These are phyloP conservation scores for Paralichthys olivaceus DNA, from an alignment of 2,113 vertebrate genomes.

Conservation along the genomic window DNA sequence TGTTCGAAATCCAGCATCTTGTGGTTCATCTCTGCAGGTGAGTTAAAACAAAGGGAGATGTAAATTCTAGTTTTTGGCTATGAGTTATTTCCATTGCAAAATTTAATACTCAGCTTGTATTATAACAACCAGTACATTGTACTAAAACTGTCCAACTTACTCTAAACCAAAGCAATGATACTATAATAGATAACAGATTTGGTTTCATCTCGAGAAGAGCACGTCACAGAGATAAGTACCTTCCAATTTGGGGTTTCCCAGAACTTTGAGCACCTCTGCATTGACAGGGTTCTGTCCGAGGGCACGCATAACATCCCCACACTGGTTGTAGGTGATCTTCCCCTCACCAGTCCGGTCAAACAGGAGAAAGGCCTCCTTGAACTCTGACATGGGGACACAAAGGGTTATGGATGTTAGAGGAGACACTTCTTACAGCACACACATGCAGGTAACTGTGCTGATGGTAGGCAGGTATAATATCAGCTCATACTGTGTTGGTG, in stretches of 20 bases:
- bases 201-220: neutral
- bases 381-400: conserved; percentile 81
- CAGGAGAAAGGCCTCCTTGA: conserved; percentile 92
- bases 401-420: neutral
- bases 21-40: conserved; percentile 87
- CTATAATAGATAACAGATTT: neutral
- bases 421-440: too few relatives aligned
- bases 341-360: conserved; percentile 91
- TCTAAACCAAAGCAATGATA: neutral
- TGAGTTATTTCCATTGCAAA: too few relatives aligned
- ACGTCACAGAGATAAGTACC: conserved; percentile 66
- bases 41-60: neutral
- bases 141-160: too few relatives aligned
- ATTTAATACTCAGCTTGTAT: too few relatives aligned
- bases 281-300: conserved; percentile 95
- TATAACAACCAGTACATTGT: too few relatives aligned
- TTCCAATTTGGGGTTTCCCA: conserved; percentile 93
- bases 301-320: conserved; percentile 92
- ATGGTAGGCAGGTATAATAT: too few relatives aligned
- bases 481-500: too few relatives aligned
- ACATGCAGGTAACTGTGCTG: too few relatives aligned
- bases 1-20: conserved; percentile 92
- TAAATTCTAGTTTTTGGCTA: too few relatives aligned
- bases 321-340: conserved; percentile 91
- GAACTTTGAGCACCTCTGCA: conserved; percentile 91